Percentiles rank a stretch among this genome's conserved stretches.
phyloP scores from a whole-genome alignment of 2,797 vertebrate species.

The Esox masquinongy region DNA sequence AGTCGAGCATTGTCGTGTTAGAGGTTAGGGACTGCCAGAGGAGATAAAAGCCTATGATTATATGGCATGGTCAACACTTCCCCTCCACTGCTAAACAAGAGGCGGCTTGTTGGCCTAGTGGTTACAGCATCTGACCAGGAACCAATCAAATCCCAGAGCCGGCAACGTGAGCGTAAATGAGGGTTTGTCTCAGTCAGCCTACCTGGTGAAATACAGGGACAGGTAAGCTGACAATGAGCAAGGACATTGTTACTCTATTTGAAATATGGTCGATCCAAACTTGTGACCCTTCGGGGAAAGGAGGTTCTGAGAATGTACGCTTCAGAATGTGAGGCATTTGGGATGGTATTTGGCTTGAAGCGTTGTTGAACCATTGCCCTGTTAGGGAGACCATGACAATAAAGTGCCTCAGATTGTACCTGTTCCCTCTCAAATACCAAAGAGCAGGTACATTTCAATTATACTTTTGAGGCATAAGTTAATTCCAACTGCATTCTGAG shows the following conservation, averaged over 20 bases:
- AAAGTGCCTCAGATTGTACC: not conserved
- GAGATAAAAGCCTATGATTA: slow-evolving; percentile 4
- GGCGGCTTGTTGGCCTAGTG: too few relatives aligned
- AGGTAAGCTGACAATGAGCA: not conserved
- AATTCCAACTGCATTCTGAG: too few relatives aligned
- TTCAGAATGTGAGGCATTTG: not conserved
- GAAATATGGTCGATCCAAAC: not conserved
- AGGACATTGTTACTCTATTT: not conserved
- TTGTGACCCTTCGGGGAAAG: not conserved
- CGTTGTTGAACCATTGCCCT: not conserved
- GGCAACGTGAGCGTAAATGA: too few relatives aligned
- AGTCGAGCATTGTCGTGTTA: not conserved
- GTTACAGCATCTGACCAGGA: too few relatives aligned
- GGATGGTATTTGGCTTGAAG: not conserved
- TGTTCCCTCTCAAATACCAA: not conserved
- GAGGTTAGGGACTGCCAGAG: not conserved
- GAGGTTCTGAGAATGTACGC: not conserved
- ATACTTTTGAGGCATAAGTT: too few relatives aligned
- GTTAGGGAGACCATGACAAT: not conserved
- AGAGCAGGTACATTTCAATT: not conserved
- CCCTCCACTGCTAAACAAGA: not conserved
- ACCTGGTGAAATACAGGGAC: not conserved
- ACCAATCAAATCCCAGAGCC: too few relatives aligned
- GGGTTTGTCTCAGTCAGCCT: too few relatives aligned
- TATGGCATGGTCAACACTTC: not conserved